Base-by-base conservation (phyloP, 2,888 invertebrate species). In the Celastrina argiolus region DNA sequence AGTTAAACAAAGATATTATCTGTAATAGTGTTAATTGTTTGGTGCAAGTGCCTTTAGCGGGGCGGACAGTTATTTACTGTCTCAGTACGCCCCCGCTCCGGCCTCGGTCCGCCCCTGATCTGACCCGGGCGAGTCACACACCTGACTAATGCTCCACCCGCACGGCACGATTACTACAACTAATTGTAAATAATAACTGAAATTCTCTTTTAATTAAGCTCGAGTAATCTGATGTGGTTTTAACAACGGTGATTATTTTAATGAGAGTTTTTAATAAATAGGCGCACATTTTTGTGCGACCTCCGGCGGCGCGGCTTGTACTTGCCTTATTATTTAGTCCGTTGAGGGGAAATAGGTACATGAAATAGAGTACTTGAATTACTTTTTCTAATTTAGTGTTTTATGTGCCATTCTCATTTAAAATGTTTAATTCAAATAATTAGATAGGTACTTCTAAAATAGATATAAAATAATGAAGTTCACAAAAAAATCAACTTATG, bases 11-110 rank as follows among this genome's bases (percentile, higher is more conserved):
- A 51, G 51, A 51, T 51, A 51, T 6, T 51, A 51, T 51, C 51
- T 51, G 51, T 26, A 51, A 51, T 51, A 26, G 51, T 51, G 51
- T 51, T 51, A 51, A 51, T 51, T 51, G 51, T 51, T 51, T 51
- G 51, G 51, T 51, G 22, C 51, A 26, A 22, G 51, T 12, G 22
- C 51, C 51, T 22, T 51, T 12, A 26, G 22, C 51, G 26, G 51
- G 51, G 51, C 51, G 51, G 51, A 51, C 51, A 22, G 51, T 51
- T 22, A 51, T 51, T 51, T 51, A 51, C 16, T 51, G 22, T 1
- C 18, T 22, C 22, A 51, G 12, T 26, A 51, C 51, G 51, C 51
- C 51, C 51, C 22, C 26, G 51, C 51, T 8, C 51, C 51, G 51
- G 51, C 51, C 51, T 51, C 5, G 51, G 22, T 22, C 51, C 22